phyloP scores from a whole-genome alignment of 2,888 invertebrate species.

The Agonum fuliginosum region DNA sequence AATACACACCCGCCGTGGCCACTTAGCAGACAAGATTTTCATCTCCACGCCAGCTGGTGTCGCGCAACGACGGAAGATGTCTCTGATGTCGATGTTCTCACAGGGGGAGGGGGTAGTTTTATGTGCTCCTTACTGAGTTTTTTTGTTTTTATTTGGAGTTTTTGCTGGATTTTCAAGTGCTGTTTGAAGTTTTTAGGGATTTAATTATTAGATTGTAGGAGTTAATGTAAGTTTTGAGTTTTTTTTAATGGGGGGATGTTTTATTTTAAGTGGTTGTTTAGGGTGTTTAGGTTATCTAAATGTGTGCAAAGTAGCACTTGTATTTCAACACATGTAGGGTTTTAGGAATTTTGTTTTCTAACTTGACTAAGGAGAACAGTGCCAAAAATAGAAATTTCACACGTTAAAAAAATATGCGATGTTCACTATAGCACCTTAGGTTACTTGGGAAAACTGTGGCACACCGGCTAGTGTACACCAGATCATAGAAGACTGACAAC shows the following conservation, averaged over 20 bases:
- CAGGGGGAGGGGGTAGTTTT: not conserved
- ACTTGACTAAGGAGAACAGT: no score
- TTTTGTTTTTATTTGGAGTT: constrained; percentile 2
- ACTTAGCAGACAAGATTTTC: constrained; percentile 72
- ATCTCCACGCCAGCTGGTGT: constrained; percentile 68
- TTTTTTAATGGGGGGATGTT: not conserved
- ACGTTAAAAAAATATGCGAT: no score
- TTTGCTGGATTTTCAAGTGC: constrained; percentile 15
- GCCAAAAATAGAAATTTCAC: no score
- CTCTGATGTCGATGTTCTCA: not conserved
- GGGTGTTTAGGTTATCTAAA: constrained; percentile 11
- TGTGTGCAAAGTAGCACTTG: constrained; percentile 5
- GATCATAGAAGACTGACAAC: no score
- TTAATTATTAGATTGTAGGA: constrained; percentile 1
- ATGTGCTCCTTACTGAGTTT: not conserved
- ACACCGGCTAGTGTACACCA: no score
- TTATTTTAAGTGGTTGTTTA: not conserved
- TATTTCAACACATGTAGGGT: not conserved
- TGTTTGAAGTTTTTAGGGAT: constrained; percentile 25
- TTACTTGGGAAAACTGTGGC: no score
- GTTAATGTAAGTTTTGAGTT: not conserved
- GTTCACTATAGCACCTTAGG: no score
- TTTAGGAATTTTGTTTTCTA: no score
- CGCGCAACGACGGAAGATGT: not conserved
- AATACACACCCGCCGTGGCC: constrained; percentile 69